phyloP scores from a whole-genome alignment of 2,113 vertebrate species.

The Origma solitaria region DNA sequence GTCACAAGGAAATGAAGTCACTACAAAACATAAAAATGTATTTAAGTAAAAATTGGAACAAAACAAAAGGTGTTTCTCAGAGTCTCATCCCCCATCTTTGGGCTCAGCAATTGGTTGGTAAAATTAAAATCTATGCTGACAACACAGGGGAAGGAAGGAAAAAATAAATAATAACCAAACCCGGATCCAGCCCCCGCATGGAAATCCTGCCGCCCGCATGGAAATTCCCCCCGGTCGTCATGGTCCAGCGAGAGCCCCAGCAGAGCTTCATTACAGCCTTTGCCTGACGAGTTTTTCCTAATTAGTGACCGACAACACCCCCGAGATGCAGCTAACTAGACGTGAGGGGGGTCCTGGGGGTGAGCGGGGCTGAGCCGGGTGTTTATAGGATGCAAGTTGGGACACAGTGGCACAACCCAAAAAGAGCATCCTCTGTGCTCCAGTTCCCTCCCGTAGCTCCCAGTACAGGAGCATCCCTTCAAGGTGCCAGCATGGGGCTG shows the following conservation, averaged over 20 bases:
- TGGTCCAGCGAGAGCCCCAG: background rate
- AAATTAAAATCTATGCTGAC: background rate
- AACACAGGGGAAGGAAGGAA: background rate
- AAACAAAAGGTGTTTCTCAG: background rate
- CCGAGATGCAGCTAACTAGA: background rate
- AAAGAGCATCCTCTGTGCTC: rapidly evolving
- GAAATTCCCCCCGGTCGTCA: background rate
- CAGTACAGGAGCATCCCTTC: background rate
- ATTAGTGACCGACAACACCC: background rate
- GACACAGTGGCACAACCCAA: rapidly evolving
- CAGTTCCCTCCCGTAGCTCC: background rate
- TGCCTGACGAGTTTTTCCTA: background rate
- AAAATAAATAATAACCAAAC: background rate
- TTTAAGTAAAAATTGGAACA: background rate
- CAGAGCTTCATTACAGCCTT: background rate
- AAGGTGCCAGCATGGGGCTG: background rate
- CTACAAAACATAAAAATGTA: background rate
- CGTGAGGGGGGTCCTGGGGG: rapidly evolving
- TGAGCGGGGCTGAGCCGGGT: rapidly evolving
- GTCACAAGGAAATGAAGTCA: background rate
- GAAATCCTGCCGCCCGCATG: background rate
- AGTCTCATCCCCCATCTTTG: rapidly evolving
- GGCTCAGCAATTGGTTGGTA: background rate
- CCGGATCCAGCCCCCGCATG: background rate
- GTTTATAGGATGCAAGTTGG: rapidly evolving